Evolutionary conservation across 2,113 vertebrate species (phyloP), one percentile per base, ranked within the genome.

Genomic region (Meriones unguiculatus): DNA sequence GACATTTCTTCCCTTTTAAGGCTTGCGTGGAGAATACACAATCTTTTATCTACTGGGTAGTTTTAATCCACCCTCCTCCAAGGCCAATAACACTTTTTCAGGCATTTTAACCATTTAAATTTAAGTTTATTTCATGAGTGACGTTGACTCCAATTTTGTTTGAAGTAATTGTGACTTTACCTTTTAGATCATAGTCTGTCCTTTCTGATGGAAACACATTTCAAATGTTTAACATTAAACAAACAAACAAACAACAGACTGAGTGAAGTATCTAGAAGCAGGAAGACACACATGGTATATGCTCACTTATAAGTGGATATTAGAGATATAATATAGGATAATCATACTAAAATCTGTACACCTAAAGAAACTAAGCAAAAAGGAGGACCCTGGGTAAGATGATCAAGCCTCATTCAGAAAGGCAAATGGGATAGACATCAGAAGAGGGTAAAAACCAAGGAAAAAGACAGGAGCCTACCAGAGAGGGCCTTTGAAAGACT

Each of bases 171-270:
- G 82, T 78, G 77, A 78, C 15, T 69, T 30, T 92, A 6, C 14
- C 46, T 81, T 91, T 95, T 91, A 92, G 38, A 54, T 38, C 41
- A 22, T 87, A 93, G 41, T 77, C 69, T 87, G 17, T 93, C 69
- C 69, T 93, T 89, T 89, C 77, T 80, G 57, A 57, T 62, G 32
- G 64, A 94, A 93, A 80, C n/a, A 70, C 70, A 91, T 85, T 96
- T 97, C 82, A 92, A 96, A 94, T 59, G 46, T 96, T 95, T 93
- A 91, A 87, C 77, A 82, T 82, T 18, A 78, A 89, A 90, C 35
- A 57, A 88, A 75, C 46, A 46, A 46, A 46, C 46, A 46, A 46
- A 5, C 46, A 46, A 46, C 46, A 46, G 46, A 46, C 46, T 46
- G 46, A 46, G 46, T 46, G 46, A 46, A 5, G 46, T 46, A 46